Evolutionary conservation across 2,797 vertebrate genomes (phyloP).

Genomic region (Scomberomorus guttatus): DNA sequence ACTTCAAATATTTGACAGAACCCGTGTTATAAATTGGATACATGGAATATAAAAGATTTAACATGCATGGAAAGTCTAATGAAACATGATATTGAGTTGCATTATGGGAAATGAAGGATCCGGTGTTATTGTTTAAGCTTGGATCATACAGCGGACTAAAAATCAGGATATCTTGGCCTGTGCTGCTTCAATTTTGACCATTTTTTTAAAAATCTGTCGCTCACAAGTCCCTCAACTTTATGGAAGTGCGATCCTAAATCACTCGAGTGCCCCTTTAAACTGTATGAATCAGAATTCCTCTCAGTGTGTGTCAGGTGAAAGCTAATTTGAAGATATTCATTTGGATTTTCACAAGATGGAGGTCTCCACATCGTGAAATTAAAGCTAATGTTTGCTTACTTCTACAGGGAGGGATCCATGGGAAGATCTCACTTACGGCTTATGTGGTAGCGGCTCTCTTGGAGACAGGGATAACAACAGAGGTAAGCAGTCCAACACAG

Average conservation of each 20-base stretch:
- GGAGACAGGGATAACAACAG: conserved; percentile 91
- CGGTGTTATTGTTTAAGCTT: too few species aligned
- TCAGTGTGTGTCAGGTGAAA: conserved; percentile 3
- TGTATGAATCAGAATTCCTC: not conserved
- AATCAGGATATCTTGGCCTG: too few species aligned
- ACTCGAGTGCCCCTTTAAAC: not conserved
- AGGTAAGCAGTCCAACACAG: conserved; percentile 84
- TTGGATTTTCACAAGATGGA: not conserved
- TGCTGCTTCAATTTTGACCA: too few species aligned
- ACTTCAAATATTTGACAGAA: not conserved
- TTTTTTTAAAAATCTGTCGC: too few species aligned
- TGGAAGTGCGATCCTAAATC: too few species aligned
- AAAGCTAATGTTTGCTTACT: conserved; percentile 34
- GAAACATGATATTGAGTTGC: not conserved
- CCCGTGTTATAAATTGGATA: not conserved
- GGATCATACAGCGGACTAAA: too few species aligned
- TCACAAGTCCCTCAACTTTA: too few species aligned
- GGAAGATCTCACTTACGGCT: conserved; percentile 93
- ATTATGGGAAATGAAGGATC: not conserved
- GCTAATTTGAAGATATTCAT: not conserved
- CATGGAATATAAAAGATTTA: not conserved
- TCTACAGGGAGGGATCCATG: conserved; percentile 93
- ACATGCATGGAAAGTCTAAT: not conserved
- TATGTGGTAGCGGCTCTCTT: conserved; percentile 93
- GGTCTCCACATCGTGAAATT: not conserved